Base-by-base conservation (phyloP, 2,888 invertebrate species). In the Ichneumoninae sp. region DNA sequence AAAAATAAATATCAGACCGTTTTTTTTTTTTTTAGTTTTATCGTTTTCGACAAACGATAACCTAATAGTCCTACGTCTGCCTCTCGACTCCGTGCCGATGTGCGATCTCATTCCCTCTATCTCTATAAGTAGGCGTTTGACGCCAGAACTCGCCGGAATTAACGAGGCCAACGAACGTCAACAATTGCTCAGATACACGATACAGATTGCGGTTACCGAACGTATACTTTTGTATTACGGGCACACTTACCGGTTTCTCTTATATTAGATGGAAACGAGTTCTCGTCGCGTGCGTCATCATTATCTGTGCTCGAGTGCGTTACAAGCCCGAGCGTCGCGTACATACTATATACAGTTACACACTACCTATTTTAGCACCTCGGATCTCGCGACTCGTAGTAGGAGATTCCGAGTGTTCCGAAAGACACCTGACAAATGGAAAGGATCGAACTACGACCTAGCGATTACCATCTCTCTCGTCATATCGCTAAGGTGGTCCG, bases 101-200 rank as follows among this genome's bases (percentile, higher is more conserved):
- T 8, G 8, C 40, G 40, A 40, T 40, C 40, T 40, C 8, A 8
- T 40, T 40, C 40, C 8, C 40, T 40, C 40, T n/a, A n/a, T 44
- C 30, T 36, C 19, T 33, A 30, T 54, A 16, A 1, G 8, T 40
- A 7, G 47, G 22, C 36, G 52, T 8, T 78, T 33, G 16, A 19
- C 7, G 19, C 10, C 2, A 22, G n/a, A 40, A 8, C 40, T 40
- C 8, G 40, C 8, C 40, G 40, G 40, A 40, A 40, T 40, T 50
- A 68, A 80, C 75, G 71, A 83, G 80, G 76, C 76, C 80, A 83
- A 76, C 70, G 83, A 76, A 76, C 71, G 80, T 83, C 76, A n/a
- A 80, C 66, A 76, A 80, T 76, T 80, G 80, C 71, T 57, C 69
- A 71, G 76, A 80, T 76, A 71, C 33, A 72, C 80, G 76, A 76